phyloP scores from a whole-genome alignment of 2,888 invertebrate genomes.

The Leptinotarsa rubiginosa region DNA sequence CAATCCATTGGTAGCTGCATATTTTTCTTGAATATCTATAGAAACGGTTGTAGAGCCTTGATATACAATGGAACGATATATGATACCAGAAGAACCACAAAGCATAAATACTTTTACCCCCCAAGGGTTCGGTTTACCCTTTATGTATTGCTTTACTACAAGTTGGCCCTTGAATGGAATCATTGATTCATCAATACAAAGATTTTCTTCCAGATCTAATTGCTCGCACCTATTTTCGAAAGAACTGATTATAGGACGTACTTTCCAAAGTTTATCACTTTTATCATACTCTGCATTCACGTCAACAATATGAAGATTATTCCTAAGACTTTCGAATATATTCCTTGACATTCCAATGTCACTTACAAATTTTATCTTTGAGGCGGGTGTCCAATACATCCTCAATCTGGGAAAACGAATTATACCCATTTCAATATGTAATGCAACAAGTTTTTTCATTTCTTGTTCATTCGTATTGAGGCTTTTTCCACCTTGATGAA shows the following conservation, averaged over 20 bases:
- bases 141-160: slow-evolving; percentile 32
- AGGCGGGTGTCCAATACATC: slow-evolving; percentile 37
- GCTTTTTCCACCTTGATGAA: slow-evolving; percentile 31
- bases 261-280: slow-evolving; percentile 42
- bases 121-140: slow-evolving; percentile 39
- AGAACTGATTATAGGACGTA: slow-evolving; percentile 33
- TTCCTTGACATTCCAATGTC: slow-evolving; percentile 36
- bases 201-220: slow-evolving; percentile 39
- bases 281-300: slow-evolving; percentile 28
- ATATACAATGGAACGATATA: slow-evolving; percentile 39
- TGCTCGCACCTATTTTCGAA: slow-evolving; percentile 43
- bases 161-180: slow-evolving; percentile 40
- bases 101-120: slow-evolving; percentile 42
- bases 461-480: slow-evolving; percentile 36
- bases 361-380: slow-evolving; percentile 37
- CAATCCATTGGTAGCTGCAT: slow-evolving; percentile 19
- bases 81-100: slow-evolving; percentile 43
- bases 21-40: slow-evolving; percentile 21
- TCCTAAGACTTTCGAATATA: slow-evolving; percentile 37
- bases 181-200: slow-evolving; percentile 39
- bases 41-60: slow-evolving; percentile 28
- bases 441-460: slow-evolving; percentile 39
- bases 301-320: slow-evolving; percentile 39
- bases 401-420: slow-evolving; percentile 38
- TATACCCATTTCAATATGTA: slow-evolving; percentile 44